Conservation (phyloP, 2,113 vertebrate genomes). For the Psophia crepitans region DNA sequence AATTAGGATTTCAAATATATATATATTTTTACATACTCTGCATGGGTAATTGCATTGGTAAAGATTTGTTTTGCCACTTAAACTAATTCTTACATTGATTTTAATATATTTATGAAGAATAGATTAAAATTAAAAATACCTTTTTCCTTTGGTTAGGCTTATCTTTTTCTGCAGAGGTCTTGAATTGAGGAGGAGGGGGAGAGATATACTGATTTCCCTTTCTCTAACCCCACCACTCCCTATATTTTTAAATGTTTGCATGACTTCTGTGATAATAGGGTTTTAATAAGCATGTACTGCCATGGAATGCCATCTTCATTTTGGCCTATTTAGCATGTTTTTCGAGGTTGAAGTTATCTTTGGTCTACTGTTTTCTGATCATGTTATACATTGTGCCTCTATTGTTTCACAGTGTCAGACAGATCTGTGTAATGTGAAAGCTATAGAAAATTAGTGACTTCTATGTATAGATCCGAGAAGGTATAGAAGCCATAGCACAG, state of each 20-base stretch:
- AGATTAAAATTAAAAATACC: conserved; percentile 64
- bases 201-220: background rate
- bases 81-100: conserved; percentile 48
- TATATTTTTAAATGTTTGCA: conserved; percentile 25
- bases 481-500: background rate
- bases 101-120: conserved; percentile 65
- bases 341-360: conserved; percentile 2
- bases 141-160: conserved; percentile 58
- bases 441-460: background rate
- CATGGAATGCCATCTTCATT: conserved; percentile 34
- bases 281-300: conserved; percentile 35
- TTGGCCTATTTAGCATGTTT: conserved; percentile 27
- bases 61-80: conserved; percentile 60
- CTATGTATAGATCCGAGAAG: background rate
- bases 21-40: conserved; percentile 50
- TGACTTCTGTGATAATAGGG: conserved; percentile 39
- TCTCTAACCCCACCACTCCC: background rate
- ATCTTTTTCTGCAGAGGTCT: conserved; percentile 16
- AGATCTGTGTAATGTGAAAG: background rate
- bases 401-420: background rate
- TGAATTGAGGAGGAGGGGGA: background rate
- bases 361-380: background rate
- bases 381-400: background rate
- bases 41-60: conserved; percentile 58
- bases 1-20: conserved; percentile 65